Conservation (phyloP, 2,797 vertebrate genomes). For the Micromesistius poutassou region DNA sequence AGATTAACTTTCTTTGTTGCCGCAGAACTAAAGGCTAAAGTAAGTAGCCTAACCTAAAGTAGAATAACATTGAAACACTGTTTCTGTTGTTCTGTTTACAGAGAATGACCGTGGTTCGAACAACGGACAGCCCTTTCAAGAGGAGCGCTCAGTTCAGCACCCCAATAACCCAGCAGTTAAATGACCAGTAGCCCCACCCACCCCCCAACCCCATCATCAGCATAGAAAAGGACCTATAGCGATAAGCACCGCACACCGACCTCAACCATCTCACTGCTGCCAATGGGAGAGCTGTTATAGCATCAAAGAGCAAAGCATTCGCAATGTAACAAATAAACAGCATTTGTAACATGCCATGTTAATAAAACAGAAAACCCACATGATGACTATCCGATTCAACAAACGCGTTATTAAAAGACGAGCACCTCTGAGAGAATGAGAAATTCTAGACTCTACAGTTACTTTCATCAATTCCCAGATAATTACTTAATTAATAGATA, state of each 20-base stretch:
- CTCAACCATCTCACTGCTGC: not conserved
- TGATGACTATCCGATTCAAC: no score
- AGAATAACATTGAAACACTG: not conserved
- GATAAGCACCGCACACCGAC: not conserved
- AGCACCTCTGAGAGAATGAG: no score
- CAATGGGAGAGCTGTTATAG: not conserved
- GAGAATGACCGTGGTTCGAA: constrained; percentile 57
- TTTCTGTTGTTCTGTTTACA: constrained; percentile 42
- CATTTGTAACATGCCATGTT: not conserved
- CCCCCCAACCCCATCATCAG: not conserved
- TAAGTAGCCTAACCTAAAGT: not conserved
- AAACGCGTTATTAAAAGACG: not conserved
- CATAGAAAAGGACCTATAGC: not conserved
- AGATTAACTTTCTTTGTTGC: not conserved
- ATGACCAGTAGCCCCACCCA: constrained; percentile 35
- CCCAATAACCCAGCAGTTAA: constrained; percentile 57
- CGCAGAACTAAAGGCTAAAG: not conserved
- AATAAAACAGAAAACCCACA: not conserved
- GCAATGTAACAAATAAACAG: not conserved
- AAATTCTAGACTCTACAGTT: no score
- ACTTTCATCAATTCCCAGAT: no score
- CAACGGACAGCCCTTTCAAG: constrained; percentile 57
- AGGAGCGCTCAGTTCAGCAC: constrained; percentile 70
- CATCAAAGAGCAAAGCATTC: not conserved
- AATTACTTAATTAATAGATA: no score